phyloP scores from a whole-genome alignment of 2,888 invertebrate species.

The Chouioia cunea region DNA sequence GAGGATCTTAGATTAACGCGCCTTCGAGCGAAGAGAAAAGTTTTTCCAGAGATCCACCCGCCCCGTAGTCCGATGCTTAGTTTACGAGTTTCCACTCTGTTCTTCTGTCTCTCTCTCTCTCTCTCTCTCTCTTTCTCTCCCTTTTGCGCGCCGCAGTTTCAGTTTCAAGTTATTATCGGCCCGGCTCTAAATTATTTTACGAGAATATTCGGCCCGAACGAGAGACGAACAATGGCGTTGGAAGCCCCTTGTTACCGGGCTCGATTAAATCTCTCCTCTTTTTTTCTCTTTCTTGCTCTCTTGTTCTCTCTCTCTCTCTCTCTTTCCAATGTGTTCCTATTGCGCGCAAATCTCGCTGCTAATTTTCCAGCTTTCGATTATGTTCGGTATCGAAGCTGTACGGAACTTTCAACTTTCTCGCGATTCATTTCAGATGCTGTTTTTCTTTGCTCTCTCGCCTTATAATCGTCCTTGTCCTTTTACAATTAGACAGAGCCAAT shows the following conservation, averaged over 20 bases:
- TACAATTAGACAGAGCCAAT: no score
- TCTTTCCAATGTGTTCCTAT: constrained; percentile 2
- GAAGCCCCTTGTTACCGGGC: constrained; percentile 22
- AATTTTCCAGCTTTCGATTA: constrained; percentile 26
- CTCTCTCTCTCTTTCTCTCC: constrained; percentile 1
- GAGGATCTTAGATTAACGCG: constrained; percentile 47
- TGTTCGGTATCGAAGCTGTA: not conserved
- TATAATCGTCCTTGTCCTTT: no score
- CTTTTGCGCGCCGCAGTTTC: constrained; percentile 29
- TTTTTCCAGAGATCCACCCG: constrained; percentile 40
- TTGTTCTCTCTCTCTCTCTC: no score
- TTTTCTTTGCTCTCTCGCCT: constrained; percentile 29
- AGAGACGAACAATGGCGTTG: constrained; percentile 23
- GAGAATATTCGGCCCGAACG: constrained; percentile 25
- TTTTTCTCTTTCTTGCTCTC: no score
- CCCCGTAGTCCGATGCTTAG: constrained; percentile 36
- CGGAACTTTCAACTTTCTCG: no score
- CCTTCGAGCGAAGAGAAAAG: constrained; percentile 44
- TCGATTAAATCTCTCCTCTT: constrained; percentile 35
- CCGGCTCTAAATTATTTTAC: constrained; percentile 38
- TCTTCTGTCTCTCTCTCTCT: not conserved
- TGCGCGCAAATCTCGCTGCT: constrained; percentile 36
- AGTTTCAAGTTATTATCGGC: constrained; percentile 44
- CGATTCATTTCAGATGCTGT: not conserved
- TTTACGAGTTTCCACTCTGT: constrained; percentile 26